A percentile compares a stretch with the other conserved stretches of the same genome.
These are phyloP conservation scores for Jacana jacana DNA, from an alignment of 2,113 vertebrate genomes.

Conservation along the genomic window DNA sequence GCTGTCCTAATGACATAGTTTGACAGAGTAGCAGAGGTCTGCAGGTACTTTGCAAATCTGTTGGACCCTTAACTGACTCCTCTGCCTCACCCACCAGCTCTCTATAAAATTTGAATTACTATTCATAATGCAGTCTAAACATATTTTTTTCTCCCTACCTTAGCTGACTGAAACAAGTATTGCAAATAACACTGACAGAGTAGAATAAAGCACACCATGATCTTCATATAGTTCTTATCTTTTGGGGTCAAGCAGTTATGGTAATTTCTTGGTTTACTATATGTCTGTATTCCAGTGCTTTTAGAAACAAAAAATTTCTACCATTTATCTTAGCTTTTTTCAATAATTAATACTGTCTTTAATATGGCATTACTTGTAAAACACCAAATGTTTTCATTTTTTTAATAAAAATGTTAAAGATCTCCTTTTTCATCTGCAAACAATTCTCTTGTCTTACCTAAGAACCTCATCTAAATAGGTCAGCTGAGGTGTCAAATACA, in stretches of 20 bases:
- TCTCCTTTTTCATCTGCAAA: background rate
- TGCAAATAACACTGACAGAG: background rate
- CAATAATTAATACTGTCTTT: background rate
- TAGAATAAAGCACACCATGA: background rate
- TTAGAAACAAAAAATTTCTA: background rate
- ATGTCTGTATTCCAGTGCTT: background rate
- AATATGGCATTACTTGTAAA: background rate
- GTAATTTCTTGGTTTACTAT: background rate
- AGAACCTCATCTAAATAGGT: background rate
- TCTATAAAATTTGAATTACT: background rate
- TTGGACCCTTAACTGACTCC: background rate
- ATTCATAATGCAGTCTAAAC: background rate
- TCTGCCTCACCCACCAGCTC: background rate
- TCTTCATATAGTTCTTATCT: background rate
- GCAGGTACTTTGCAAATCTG: background rate
- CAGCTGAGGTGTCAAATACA: background rate
- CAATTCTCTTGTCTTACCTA: background rate
- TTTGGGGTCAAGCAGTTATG: background rate
- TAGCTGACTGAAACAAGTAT: background rate
- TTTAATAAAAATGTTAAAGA: background rate
- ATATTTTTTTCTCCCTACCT: background rate
- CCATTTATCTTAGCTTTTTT: background rate
- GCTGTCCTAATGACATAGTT: background rate
- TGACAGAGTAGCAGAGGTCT: background rate
- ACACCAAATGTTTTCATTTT: background rate